Percentiles rank a stretch among this genome's conserved stretches.
Evolutionary conservation across 2,113 vertebrate genomes (phyloP).

Genomic region (Podarcis cretensis): DNA sequence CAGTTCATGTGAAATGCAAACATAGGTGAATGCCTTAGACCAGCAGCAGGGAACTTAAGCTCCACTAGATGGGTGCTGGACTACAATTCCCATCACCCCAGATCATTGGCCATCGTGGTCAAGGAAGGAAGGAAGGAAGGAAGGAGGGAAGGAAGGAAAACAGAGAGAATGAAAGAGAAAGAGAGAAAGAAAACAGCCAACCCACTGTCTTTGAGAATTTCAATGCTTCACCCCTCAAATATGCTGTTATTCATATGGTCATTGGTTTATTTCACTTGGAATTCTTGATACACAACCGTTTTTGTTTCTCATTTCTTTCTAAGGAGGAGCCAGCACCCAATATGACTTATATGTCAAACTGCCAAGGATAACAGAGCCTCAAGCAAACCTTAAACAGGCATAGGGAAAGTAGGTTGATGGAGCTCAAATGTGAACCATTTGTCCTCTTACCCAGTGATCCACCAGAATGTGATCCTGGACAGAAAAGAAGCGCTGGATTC

Average conservation of each 20-base stretch:
- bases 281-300: background rate
- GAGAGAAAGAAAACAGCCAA: background rate
- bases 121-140: no score
- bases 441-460: conserved; percentile 90
- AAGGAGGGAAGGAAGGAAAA: no score
- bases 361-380: no score
- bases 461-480: conserved; percentile 95
- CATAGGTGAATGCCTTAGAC: background rate
- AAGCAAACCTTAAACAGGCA: background rate
- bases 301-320: background rate
- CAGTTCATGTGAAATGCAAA: background rate
- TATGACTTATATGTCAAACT: background rate
- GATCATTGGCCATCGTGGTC: no score
- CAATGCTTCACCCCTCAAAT: background rate
- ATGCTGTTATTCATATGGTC: background rate
- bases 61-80: no score
- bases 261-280: background rate
- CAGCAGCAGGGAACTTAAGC: no score
- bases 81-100: no score
- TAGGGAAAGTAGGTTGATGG: no score
- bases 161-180: background rate
- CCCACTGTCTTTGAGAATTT: background rate
- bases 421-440: background rate
- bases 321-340: background rate
- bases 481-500: conserved; percentile 91